Base-by-base conservation (phyloP, 2,888 invertebrate species). In the Aquatica leii region DNA sequence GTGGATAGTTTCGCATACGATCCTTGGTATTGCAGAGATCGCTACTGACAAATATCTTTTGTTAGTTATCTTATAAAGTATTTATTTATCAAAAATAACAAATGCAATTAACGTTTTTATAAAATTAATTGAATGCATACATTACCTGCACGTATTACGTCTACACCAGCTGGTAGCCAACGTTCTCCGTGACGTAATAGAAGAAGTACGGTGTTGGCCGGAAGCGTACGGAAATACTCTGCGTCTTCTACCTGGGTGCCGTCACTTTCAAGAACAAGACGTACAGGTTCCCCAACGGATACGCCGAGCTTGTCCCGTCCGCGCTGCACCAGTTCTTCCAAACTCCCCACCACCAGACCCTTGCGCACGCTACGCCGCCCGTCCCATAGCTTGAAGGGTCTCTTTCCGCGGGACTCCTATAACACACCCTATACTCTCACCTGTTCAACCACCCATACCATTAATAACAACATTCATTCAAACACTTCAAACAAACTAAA, bases 381-480 rank as follows among this genome's bases (percentile, higher is more conserved):
- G 89, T 95, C 94, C 95, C 95, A 95, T 91, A 95, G 91, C 90
- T 95, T 95, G 87, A 95, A 93, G 88, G 95, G 94, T 89, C 94
- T 93, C 90, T 94, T 94, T 88, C 92, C 93, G 87, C 94, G 92
- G 88, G 92, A 90, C 89, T 94, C 94, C 94, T 94, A 87, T 67
- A 85, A 86, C 79, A 77, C 79, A 76, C 68, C 65, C 69, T 59
- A 60, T 60, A 62, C 59, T 63, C 62, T 66, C 62, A 66, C 66
- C 60, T 66, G 64, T 64, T 64, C 64, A 60, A 59, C 56, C 59
- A 60, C 59, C 63, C 59, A 55, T 51, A 59, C 59, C 53, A 60
- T 61, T 63, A 64, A 61, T 54, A 52, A 57, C 60, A 58, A 63
- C 60, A 61, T 63, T 55, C 50, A 56, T 46, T 57, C 55, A 56